Conservation (phyloP, 2,113 vertebrate species). For the Pseudonaja textilis region DNA sequence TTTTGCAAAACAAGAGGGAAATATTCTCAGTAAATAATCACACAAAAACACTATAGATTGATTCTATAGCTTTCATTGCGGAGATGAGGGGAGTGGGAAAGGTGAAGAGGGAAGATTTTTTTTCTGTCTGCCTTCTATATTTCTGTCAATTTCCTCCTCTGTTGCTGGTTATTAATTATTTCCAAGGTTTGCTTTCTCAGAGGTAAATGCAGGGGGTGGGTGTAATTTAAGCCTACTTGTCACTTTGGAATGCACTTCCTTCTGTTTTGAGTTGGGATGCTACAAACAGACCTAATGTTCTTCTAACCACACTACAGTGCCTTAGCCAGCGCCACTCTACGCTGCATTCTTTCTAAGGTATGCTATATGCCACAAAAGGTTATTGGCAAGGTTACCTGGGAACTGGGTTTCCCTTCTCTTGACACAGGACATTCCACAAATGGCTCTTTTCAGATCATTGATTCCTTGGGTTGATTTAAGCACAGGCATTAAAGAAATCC, state of each 20-base stretch:
- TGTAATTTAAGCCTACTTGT: neutral
- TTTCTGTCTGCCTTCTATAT: neutral
- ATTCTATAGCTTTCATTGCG: neutral
- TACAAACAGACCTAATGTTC: neutral
- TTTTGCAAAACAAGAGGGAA: neutral
- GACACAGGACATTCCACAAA: neutral
- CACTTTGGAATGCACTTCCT: neutral
- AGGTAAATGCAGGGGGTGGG: neutral
- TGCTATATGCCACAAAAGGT: accelerated
- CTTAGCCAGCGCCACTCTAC: neutral
- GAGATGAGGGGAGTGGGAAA: too few relatives aligned
- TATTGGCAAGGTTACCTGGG: accelerated
- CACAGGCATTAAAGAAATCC: neutral
- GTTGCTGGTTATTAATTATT: neutral
- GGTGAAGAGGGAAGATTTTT: too few relatives aligned
- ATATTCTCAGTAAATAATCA: neutral
- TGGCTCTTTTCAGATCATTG: accelerated
- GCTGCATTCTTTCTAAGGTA: accelerated
- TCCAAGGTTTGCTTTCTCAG: accelerated
- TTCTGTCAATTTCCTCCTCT: neutral
- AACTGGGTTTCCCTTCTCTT: accelerated
- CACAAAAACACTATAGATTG: neutral
- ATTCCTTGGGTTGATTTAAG: accelerated
- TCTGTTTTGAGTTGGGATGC: accelerated
- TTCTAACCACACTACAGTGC: neutral